These are phyloP conservation scores for Nettapus auritus DNA, from an alignment of 2,113 vertebrate genomes.

Conservation along the genomic window DNA sequence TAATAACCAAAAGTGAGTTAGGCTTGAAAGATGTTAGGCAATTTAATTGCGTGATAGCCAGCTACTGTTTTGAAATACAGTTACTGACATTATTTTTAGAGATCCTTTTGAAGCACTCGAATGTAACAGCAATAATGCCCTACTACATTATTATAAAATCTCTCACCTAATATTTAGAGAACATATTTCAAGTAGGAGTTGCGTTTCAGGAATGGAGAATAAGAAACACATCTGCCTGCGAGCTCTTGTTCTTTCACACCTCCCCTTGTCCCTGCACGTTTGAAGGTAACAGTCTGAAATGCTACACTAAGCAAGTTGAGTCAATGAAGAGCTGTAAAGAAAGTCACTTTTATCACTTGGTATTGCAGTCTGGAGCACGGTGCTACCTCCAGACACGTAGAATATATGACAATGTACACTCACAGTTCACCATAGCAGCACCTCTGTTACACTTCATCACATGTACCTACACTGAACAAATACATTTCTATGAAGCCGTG, in stretches of 20 bases:
- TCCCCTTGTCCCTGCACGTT: neutral
- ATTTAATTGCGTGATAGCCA: neutral
- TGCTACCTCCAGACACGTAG: neutral
- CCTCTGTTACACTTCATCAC: accelerated
- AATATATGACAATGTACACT: neutral
- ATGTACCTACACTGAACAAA: neutral
- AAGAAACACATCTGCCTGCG: neutral
- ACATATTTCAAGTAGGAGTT: neutral
- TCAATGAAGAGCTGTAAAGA: neutral
- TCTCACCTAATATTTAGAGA: neutral
- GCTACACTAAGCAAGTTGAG: neutral
- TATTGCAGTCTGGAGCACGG: accelerated
- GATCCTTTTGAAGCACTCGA: neutral
- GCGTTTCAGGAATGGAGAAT: neutral
- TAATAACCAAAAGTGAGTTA: slow-evolving; percentile 1
- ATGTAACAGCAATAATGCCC: neutral
- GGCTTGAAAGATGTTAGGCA: neutral
- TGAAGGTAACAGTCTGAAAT: neutral
- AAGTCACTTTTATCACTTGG: accelerated
- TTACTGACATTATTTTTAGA: neutral
- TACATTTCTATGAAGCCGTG: neutral
- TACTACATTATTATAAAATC: neutral
- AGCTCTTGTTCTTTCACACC: neutral
- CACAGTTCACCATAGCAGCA: accelerated
- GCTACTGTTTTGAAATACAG: neutral